Base-by-base conservation (phyloP, 92 coral and sea anemone species). In the Blastomussa wellsi region DNA sequence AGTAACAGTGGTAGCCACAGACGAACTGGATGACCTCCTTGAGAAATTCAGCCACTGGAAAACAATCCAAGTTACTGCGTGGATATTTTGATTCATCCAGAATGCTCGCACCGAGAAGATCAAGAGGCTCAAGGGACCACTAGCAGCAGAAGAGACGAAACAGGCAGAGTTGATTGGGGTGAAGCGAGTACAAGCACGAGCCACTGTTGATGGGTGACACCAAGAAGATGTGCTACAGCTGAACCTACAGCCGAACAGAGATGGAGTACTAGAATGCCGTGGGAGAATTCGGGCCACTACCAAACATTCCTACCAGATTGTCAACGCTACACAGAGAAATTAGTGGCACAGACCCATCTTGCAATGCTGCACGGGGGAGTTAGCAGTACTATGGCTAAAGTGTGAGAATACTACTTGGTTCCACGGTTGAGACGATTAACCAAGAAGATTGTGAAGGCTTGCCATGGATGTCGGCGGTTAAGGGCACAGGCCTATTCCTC, bases 391-490 rank as follows among this genome's bases (percentile, higher is more conserved):
- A 68, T 68, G 74, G 74, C 74, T 15, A 68, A 12, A 11, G 74
- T 35, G 0, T 26, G 44, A 15, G 74, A 68, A 26, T 51, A 22
- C n/a, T 15, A 80, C 57, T 80, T 76, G 84, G 71, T 80, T 0
- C 75, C 80, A 5, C 69, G 48, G 15, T 51, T 70, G 55, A 11
- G 77, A 22, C 20, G 67, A 66, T 35, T 82, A 19, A 32, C 76
- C 44, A 82, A 51, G 22, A 8, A 72, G 19, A 41, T 82, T 16
- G 55, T 72, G n/a, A 82, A 52, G 66, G 7, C 53, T 31, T 82
- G 79, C 64, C 78, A 72, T 57, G 79, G 78, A 13, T 81, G 77
- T 32, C 55, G 26, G 79, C 79, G 86, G 69, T 82, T 82, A 33
- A 79, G 47, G 33, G 86, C 79, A 0, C 42, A 64, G n/a, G 85